Evolutionary conservation across 2,797 vertebrate genomes (phyloP).

Genomic region (Danio choprae): DNA sequence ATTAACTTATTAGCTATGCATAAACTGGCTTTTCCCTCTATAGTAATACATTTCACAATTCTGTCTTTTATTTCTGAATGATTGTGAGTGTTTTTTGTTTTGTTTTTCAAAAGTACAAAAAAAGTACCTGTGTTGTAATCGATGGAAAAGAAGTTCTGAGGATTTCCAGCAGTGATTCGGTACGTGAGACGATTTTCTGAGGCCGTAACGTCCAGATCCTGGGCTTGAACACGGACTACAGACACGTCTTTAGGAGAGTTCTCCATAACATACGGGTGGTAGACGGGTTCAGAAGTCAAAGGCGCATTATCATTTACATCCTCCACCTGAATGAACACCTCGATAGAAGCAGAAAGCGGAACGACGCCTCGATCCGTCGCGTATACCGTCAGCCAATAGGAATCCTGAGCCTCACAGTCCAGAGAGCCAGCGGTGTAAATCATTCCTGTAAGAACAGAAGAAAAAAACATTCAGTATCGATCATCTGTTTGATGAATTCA

Average conservation of each 20-base stretch:
- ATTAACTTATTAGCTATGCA: too few species aligned
- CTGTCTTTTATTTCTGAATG: too few species aligned
- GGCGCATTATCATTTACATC: constrained; percentile 97
- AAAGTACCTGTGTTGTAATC: constrained; percentile 91
- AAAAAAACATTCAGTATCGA: constrained; percentile 24
- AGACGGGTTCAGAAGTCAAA: constrained; percentile 94
- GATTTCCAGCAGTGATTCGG: constrained; percentile 95
- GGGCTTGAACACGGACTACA: constrained; percentile 92
- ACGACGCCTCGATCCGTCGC: constrained; percentile 89
- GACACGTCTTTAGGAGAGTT: constrained; percentile 95
- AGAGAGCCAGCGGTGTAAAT: constrained; percentile 93
- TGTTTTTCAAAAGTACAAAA: background rate
- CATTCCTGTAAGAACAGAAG: constrained; percentile 80
- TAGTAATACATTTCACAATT: too few species aligned
- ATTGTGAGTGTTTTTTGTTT: background rate
- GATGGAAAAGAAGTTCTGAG: constrained; percentile 97
- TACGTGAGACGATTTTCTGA: constrained; percentile 85
- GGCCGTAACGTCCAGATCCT: constrained; percentile 90
- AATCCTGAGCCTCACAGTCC: constrained; percentile 90
- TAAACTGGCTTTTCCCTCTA: too few species aligned
- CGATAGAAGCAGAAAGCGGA: constrained; percentile 89
- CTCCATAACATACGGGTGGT: constrained; percentile 91
- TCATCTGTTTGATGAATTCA: constrained; percentile 17
- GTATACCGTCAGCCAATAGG: constrained; percentile 93
- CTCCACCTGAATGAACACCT: constrained; percentile 94